These are phyloP conservation scores for Esox niger DNA, from an alignment of 2,113 vertebrate genomes.

Conservation along the genomic window DNA sequence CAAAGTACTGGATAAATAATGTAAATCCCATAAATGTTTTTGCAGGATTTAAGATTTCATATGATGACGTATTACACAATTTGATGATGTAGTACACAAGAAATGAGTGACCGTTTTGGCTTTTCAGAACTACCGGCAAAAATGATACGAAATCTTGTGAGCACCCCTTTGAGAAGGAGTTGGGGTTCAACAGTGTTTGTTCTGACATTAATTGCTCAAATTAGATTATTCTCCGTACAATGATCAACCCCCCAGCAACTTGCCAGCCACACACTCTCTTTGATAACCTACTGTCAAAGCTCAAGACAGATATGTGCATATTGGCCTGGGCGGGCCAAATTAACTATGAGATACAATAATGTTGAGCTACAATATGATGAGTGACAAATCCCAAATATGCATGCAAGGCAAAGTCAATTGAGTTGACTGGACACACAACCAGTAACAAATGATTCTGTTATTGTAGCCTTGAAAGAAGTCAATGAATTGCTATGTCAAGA, in stretches of 20 bases:
- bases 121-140: no score
- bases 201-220: not conserved
- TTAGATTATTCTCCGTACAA: not conserved
- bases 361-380: not conserved
- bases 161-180: no score
- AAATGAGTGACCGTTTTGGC: no score
- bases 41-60: no score
- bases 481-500: not conserved
- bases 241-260: not conserved
- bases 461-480: not conserved
- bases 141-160: no score
- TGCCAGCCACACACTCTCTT: not conserved
- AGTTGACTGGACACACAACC: not conserved
- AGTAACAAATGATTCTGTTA: constrained; percentile 1
- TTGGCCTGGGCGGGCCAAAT: not conserved
- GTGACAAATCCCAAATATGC: constrained; percentile 2
- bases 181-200: not conserved
- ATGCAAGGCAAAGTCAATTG: constrained; percentile 4
- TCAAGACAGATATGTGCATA: not conserved
- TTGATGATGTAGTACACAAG: no score
- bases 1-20: no score
- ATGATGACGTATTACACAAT: no score
- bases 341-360: constrained; percentile 3
- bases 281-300: not conserved
- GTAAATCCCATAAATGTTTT: no score